phyloP scores from a whole-genome alignment of 2,888 invertebrate genomes.

The Mantis religiosa region DNA sequence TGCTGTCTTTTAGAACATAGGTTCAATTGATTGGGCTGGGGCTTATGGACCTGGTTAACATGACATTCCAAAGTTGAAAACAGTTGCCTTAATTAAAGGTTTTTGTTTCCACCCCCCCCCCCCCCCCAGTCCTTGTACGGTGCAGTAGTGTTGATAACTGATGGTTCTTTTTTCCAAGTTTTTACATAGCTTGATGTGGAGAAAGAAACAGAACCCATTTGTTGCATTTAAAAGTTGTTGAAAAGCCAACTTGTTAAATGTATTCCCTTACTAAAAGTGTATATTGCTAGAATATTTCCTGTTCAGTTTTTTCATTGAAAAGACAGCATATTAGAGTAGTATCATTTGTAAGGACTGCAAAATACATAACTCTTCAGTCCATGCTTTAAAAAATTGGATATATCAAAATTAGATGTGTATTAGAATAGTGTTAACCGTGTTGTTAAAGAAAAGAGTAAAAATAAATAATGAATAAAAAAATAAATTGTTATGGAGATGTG shows the following conservation, averaged over 20 bases:
- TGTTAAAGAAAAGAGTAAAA: slow-evolving; percentile 31
- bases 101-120: slow-evolving; percentile 17
- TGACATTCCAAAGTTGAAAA: slow-evolving; percentile 33
- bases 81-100: slow-evolving; percentile 33
- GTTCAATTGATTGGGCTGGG: slow-evolving; percentile 7
- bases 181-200: slow-evolving; percentile 32
- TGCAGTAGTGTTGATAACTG: slow-evolving; percentile 22
- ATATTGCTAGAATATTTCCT: slow-evolving; percentile 29
- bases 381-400: slow-evolving; percentile 34
- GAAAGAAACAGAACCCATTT: slow-evolving; percentile 27
- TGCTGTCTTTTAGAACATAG: background rate
- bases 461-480: slow-evolving; percentile 24
- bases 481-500: slow-evolving; percentile 29
- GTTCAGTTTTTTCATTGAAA: background rate
- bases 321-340: slow-evolving; percentile 29
- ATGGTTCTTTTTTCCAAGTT: slow-evolving; percentile 17
- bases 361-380: slow-evolving; percentile 25
- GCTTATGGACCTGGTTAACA: slow-evolving; percentile 15
- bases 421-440: slow-evolving; percentile 36
- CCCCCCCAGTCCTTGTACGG: slow-evolving; percentile 20
- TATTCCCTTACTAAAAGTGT: slow-evolving; percentile 30
- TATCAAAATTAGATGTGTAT: slow-evolving; percentile 36
- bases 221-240: slow-evolving; percentile 34
- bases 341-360: slow-evolving; percentile 30
- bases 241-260: slow-evolving; percentile 31